These are phyloP conservation scores for Cochlearius cochlearius DNA, from an alignment of 2,113 vertebrate species.

Conservation along the genomic window DNA sequence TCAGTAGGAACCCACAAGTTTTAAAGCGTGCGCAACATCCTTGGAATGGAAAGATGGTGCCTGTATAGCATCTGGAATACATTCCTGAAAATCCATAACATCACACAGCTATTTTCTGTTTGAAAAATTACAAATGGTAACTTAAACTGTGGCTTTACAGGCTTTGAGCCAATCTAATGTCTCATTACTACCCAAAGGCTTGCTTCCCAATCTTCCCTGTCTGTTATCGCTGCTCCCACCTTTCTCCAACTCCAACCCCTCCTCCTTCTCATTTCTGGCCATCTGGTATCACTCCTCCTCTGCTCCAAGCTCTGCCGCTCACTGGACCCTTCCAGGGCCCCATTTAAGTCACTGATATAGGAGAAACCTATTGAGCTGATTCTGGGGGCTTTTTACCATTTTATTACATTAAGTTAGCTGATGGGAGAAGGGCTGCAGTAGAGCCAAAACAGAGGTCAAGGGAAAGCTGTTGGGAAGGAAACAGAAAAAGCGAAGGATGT, in stretches of 20 bases:
- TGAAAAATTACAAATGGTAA: neutral
- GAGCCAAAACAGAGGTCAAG: neutral
- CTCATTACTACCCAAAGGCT: neutral
- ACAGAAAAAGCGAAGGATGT: neutral
- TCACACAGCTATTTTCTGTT: neutral
- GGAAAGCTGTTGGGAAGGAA: neutral
- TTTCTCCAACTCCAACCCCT: neutral
- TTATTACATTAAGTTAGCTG: neutral
- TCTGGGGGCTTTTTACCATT: neutral
- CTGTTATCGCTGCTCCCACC: neutral
- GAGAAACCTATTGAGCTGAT: neutral
- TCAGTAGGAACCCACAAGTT: neutral
- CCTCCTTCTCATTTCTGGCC: neutral
- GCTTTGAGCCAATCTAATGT: neutral
- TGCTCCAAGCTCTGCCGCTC: neutral
- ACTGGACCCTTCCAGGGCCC: neutral
- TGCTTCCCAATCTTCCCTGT: neutral
- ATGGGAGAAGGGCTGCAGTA: neutral
- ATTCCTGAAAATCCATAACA: neutral
- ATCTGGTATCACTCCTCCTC: neutral
- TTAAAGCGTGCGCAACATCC: neutral
- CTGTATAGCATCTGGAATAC: neutral
- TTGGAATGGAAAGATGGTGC: neutral
- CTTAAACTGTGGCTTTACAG: neutral
- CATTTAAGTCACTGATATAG: neutral